These are phyloP conservation scores for Hydraecia micacea DNA, from an alignment of 2,888 invertebrate species.

Conservation along the genomic window DNA sequence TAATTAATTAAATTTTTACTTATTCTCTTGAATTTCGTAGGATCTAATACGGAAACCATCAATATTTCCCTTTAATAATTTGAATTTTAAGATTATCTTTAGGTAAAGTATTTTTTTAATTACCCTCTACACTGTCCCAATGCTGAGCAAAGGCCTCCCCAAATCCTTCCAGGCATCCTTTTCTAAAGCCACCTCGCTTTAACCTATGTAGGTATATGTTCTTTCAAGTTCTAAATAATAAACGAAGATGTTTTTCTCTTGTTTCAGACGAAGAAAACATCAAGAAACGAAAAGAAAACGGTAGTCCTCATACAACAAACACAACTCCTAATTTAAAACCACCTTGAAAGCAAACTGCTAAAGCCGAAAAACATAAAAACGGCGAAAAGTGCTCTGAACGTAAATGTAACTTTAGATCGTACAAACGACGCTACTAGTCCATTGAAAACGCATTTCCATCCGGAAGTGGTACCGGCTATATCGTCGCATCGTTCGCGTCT, in stretches of 20 bases:
- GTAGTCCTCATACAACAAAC: constrained; percentile 18
- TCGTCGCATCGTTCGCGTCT: constrained; percentile 77
- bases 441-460: constrained; percentile 81
- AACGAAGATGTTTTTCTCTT: constrained; percentile 12
- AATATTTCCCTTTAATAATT: background rate
- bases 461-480: constrained; percentile 78
- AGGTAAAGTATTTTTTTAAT: background rate
- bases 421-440: constrained; percentile 68
- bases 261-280: constrained; percentile 38
- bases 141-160: too few relatives aligned
- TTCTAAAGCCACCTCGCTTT: too few relatives aligned
- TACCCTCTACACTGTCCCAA: too few relatives aligned
- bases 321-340: constrained; percentile 48
- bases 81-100: background rate
- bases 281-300: constrained; percentile 9
- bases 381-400: constrained; percentile 57
- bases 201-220: too few relatives aligned
- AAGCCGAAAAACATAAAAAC: constrained; percentile 60
- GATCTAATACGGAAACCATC: background rate
- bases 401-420: constrained; percentile 68
- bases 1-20: background rate
- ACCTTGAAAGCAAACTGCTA: constrained; percentile 40
- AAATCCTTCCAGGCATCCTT: too few relatives aligned
- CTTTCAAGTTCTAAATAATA: background rate
- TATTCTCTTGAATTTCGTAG: background rate